Conservation (phyloP, 2,113 vertebrate species). For the Daphoenositta chrysoptera region DNA sequence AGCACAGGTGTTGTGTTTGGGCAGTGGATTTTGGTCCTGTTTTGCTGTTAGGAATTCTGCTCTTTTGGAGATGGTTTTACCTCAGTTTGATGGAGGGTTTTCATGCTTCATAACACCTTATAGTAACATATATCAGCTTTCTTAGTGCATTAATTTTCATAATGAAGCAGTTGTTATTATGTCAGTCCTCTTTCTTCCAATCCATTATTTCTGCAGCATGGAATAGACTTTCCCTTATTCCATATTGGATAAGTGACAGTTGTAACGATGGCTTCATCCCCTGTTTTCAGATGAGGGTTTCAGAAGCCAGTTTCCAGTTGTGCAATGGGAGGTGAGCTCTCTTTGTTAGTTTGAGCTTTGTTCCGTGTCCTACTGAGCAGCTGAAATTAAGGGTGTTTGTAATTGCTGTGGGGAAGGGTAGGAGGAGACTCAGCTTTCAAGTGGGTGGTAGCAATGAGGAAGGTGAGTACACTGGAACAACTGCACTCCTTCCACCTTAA, state of each 20-base stretch:
- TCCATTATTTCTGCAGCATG: background rate
- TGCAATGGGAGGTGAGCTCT: background rate
- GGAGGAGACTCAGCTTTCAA: background rate
- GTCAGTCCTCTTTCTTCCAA: background rate
- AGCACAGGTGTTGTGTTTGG: background rate
- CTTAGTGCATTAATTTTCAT: background rate
- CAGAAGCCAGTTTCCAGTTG: background rate
- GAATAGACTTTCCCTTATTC: background rate
- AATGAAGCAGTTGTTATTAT: accelerated
- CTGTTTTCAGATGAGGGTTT: background rate
- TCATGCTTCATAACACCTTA: no score
- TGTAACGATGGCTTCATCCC: background rate
- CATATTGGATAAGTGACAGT: background rate
- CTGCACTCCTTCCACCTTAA: background rate
- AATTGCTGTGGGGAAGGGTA: background rate
- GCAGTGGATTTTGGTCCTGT: background rate
- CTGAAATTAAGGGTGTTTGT: background rate
- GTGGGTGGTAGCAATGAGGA: background rate
- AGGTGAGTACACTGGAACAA: background rate
- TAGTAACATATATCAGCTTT: no score
- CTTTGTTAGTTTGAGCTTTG: background rate
- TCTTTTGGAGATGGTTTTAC: background rate
- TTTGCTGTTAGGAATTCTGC: background rate
- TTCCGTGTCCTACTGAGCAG: background rate
- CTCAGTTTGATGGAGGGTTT: accelerated